phyloP scores from a whole-genome alignment of 2,888 invertebrate genomes.

The Holacanthella duospinosa region DNA sequence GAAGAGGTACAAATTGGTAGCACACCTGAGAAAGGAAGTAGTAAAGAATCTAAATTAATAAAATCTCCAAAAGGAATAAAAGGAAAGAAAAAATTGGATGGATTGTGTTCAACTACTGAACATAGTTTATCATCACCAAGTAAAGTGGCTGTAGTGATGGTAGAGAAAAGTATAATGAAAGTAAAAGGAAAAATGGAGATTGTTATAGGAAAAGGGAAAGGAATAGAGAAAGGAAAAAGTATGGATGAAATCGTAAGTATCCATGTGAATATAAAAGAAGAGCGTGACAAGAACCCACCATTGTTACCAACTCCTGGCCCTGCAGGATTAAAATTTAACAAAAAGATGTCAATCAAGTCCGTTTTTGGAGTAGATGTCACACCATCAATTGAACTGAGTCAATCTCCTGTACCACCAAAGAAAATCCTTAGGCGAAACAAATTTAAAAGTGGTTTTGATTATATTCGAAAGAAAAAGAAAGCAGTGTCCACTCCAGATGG shows the following conservation, averaged over 20 bases:
- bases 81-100: conserved; percentile 14
- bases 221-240: conserved; percentile 15
- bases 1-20: neutral
- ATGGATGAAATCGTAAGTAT: conserved; percentile 2
- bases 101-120: neutral
- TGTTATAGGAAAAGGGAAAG: conserved; percentile 4
- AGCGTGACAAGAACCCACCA: conserved; percentile 17
- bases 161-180: conserved; percentile 1
- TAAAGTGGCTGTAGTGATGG: neutral
- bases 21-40: conserved; percentile 5
- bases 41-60: conserved; percentile 8
- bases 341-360: conserved; percentile 56
- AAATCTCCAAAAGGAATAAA: conserved; percentile 16
- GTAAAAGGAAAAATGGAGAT: neutral
- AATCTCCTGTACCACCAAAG: conserved; percentile 22
- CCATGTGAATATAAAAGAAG: conserved; percentile 10
- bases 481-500: conserved; percentile 27
- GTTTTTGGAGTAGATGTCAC: conserved; percentile 71
- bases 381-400: conserved; percentile 10
- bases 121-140: neutral
- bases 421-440: conserved; percentile 49
- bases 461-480: conserved; percentile 79
- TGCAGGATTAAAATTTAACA: conserved; percentile 23
- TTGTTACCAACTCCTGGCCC: conserved; percentile 23
- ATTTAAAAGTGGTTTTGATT: conserved; percentile 71